phyloP scores from a whole-genome alignment of 2,888 invertebrate genomes.

The Watsonalla binaria region DNA sequence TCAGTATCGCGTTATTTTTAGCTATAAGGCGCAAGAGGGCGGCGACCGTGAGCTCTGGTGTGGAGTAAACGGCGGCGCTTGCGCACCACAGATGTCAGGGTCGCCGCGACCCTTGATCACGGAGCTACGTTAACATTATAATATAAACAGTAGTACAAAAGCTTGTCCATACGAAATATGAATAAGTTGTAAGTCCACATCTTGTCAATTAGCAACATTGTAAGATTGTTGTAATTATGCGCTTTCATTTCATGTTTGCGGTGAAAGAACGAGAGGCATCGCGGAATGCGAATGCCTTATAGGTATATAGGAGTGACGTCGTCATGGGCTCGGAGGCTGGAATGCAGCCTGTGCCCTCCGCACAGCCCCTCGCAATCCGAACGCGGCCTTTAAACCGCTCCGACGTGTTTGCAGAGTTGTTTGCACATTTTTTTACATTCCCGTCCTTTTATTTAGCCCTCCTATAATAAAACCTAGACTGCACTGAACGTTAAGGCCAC shows the following conservation, averaged over 20 bases:
- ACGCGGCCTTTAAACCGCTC: slow-evolving; percentile 77
- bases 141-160: not conserved
- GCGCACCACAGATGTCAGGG: slow-evolving; percentile 57
- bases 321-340: slow-evolving; percentile 61
- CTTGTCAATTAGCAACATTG: not conserved
- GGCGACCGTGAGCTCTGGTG: slow-evolving; percentile 58
- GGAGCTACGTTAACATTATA: slow-evolving; percentile 4
- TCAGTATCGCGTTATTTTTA: slow-evolving; percentile 62
- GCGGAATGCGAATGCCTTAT: slow-evolving; percentile 45
- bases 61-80: slow-evolving; percentile 44
- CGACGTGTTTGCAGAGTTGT: slow-evolving; percentile 76
- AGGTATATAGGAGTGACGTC: slow-evolving; percentile 56
- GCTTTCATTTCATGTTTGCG: slow-evolving; percentile 44
- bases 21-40: slow-evolving; percentile 58
- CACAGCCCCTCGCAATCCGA: slow-evolving; percentile 73
- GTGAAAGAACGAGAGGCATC: slow-evolving; percentile 38
- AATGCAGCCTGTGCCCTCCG: slow-evolving; percentile 64
- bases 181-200: no score
- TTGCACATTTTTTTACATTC: slow-evolving; percentile 78
- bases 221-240: slow-evolving; percentile 5
- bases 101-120: slow-evolving; percentile 35
- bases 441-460: slow-evolving; percentile 67
- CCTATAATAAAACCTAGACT: slow-evolving; percentile 37
- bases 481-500: slow-evolving; percentile 11
- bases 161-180: not conserved